Base-by-base conservation (phyloP, 2,888 invertebrate species). In the Leptopilina myrica region DNA sequence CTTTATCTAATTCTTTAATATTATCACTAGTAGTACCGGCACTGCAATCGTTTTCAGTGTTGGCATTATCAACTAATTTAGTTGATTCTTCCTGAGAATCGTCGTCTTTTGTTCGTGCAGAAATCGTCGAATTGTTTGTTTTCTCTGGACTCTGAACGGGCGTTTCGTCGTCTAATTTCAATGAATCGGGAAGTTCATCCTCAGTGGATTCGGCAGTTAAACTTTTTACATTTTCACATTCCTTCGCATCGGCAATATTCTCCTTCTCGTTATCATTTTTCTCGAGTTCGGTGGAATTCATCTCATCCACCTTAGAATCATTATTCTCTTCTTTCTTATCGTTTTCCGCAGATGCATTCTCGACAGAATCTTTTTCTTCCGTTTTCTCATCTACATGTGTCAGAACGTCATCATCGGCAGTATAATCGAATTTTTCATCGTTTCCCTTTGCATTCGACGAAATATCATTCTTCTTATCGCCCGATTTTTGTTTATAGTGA, bases 1-100 rank as follows among this genome's bases (percentile, higher is more conserved):
- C 76, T 66, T 78, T 65, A 80, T 76, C 77, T 65, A 78, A 81
- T 79, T 82, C 82, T 76, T 78, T 78, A 53, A 75, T 33, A 33
- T 33, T 33, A 33, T 33, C 33, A 53, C 66, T 20, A 65, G 56
- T 26, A 78, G 40, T 20, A n/a, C 8, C 49, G 53, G 56, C 12
- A 64, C 43, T 65, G 64, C 46, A 40, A 53, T 43, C 43, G 8
- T 65, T 8, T 59, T 14, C 8, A 69, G 76, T 59, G 20, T 20
- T 20, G 66, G 33, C 49, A 46, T n/a, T 67, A 53, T 20, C 49
- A 65, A 20, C 67, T 65, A 67, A 40, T 15, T 69, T 77, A 40
- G 79, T 66, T 64, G 78, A 64, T 65, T 73, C 56, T 20, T 79
- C 46, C 26, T 73, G 20, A 26, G 56, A 56, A 73, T 26, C 49